These are phyloP conservation scores for Cardiocondyla obscurior DNA, from an alignment of 1,140 invertebrate species.

Conservation along the genomic window DNA sequence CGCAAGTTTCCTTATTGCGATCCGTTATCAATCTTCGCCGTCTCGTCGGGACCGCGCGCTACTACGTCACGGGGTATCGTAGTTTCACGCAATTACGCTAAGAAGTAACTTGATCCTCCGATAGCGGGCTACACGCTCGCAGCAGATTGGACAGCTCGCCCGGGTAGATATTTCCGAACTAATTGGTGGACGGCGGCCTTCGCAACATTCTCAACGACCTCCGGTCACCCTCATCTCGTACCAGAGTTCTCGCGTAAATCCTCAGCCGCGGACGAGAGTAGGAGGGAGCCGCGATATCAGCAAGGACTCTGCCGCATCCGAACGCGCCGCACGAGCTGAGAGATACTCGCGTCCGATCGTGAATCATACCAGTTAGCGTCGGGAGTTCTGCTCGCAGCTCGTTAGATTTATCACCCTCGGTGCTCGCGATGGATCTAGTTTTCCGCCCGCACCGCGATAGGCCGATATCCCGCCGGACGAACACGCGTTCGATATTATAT, in stretches of 20 bases:
- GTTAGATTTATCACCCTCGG: slow-evolving; percentile 76
- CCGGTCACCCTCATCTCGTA: not conserved
- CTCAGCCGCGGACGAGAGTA: slow-evolving; percentile 11
- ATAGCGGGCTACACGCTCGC: slow-evolving; percentile 24
- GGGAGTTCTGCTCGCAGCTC: slow-evolving; percentile 65
- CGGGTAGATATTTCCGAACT: slow-evolving; percentile 46
- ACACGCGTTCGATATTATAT: slow-evolving; percentile 23
- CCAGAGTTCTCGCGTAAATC: slow-evolving; percentile 53
- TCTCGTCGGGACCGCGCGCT: not conserved
- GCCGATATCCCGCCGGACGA: slow-evolving; percentile 32
- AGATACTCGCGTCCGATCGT: slow-evolving; percentile 69
- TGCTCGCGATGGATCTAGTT: slow-evolving; percentile 73
- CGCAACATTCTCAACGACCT: slow-evolving; percentile 25
- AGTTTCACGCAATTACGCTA: slow-evolving; percentile 50
- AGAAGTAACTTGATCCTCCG: slow-evolving; percentile 51
- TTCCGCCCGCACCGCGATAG: slow-evolving; percentile 66
- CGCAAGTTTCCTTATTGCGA: slow-evolving; percentile 28
- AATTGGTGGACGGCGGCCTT: slow-evolving; percentile 50
- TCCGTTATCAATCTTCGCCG: slow-evolving; percentile 36
- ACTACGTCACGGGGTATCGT: not conserved
- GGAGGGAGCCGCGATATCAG: slow-evolving; percentile 37
- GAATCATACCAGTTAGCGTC: slow-evolving; percentile 73
- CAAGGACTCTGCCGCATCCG: slow-evolving; percentile 33
- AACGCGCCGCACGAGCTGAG: slow-evolving; percentile 38
- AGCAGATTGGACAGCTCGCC: not conserved